A percentile compares a stretch with the other conserved stretches of the same genome.
phyloP scores from a whole-genome alignment of 92 coral and sea anemone genomes.

The Anthopleura xanthogrammica region DNA sequence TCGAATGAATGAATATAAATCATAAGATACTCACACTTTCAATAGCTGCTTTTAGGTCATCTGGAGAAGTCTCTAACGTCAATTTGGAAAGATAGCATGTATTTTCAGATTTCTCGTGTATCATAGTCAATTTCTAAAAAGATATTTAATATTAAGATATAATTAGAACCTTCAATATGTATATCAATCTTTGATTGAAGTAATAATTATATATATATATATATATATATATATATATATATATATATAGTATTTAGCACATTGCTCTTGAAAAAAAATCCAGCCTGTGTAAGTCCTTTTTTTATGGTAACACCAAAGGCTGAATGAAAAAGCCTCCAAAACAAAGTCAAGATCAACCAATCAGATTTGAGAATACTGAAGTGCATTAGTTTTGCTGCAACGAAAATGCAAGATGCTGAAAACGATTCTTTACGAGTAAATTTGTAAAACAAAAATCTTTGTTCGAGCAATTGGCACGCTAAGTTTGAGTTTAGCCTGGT shows the following conservation, averaged over 20 bases:
- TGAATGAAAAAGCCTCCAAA: background rate
- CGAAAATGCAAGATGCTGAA: background rate
- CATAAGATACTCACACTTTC: background rate
- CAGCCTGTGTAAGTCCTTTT: too few relatives aligned
- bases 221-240: too few relatives aligned
- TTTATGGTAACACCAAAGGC: too few relatives aligned
- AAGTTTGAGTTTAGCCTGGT: background rate
- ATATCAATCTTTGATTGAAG: background rate
- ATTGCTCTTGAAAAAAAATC: too few relatives aligned
- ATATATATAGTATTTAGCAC: too few relatives aligned
- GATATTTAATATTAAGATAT: background rate
- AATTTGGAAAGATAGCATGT: slow-evolving; percentile 20
- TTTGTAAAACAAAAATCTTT: too few relatives aligned
- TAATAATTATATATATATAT: too few relatives aligned
- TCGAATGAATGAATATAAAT: background rate
- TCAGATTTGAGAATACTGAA: too few relatives aligned
- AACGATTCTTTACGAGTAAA: background rate
- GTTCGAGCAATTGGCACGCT: too few relatives aligned
- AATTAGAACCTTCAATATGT: background rate
- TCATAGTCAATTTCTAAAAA: slow-evolving; percentile 19
- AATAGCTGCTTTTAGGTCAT: background rate
- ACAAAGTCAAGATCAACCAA: too few relatives aligned
- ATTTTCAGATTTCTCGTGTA: slow-evolving; percentile 13
- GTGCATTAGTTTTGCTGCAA: too few relatives aligned
- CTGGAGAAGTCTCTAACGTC: background rate